Evolutionary conservation across 2,797 vertebrate genomes (phyloP).

Genomic region (Semaprochilodus insignis): DNA sequence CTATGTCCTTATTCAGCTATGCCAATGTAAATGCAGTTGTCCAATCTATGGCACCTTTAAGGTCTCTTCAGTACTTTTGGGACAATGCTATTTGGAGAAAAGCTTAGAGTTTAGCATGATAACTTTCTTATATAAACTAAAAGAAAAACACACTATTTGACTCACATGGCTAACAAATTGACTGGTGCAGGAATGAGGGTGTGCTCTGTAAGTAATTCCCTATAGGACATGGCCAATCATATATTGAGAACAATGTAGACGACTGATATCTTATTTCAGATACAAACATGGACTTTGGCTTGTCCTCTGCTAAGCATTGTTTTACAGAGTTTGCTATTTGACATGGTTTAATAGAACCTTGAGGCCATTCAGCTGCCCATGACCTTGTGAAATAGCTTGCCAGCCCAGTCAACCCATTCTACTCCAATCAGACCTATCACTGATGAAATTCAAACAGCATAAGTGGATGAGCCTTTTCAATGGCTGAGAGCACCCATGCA

Average conservation of each 20-base stretch:
- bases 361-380: conserved; percentile 2
- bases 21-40: too few species aligned
- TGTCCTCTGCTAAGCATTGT: background rate
- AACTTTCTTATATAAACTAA: background rate
- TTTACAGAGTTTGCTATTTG: background rate
- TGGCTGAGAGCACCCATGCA: conserved; percentile 1
- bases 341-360: conserved; percentile 10
- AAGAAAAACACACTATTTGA: background rate
- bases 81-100: background rate
- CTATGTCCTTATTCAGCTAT: too few species aligned
- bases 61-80: background rate
- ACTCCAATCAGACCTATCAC: background rate
- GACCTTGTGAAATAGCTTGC: background rate
- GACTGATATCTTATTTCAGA: background rate
- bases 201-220: too few species aligned
- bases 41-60: too few species aligned
- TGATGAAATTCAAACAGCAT: conserved; percentile 3
- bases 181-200: background rate
- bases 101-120: background rate
- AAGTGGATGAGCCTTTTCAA: background rate
- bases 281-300: background rate
- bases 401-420: conserved; percentile 6
- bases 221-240: background rate
- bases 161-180: background rate
- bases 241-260: background rate